Evolutionary conservation across 2,888 invertebrate species (phyloP), one percentile per base, ranked within the genome.

Genomic region (Hydraecia micacea): DNA sequence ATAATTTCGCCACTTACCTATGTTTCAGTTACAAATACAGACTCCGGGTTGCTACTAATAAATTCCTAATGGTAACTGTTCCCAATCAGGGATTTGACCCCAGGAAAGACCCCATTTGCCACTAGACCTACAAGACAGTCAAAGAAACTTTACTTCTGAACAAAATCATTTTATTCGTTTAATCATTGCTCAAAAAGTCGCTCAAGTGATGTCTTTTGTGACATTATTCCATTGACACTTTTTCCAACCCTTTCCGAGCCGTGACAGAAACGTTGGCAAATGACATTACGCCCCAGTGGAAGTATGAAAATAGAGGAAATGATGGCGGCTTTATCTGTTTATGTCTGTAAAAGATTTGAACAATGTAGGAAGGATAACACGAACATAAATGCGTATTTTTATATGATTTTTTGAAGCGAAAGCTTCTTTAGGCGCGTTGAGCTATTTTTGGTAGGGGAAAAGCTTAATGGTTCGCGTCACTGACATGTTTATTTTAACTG

Each of bases 261-360:
- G 18, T 55, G 55, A 68, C 83, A 75, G 81, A 73, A 80, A 74
- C 63, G 15, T 69, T 69, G 66, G 60, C 39, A 81, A 86, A 86
- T 82, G 60, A 63, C 65, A 78, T 86, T 86, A 86, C 65, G 49
- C 55, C 42, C 74, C 65, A 62, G 62, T 74, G 86, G 69, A 70
- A 82, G 42, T 86, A 82, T 69, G 86, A 49, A 86, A 82, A 86
- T 86, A 66, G 72, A 82, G 74, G 72, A 86, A 78, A 65, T 73
- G 72, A 77, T 28, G 77, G 28, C 18, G 49, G 70, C 9, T 81
- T 76, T 71, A 73, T 74, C 63, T 82, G 74, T 81, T 81, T 84
- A 77, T 58, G 28, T 36, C 42, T 71, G 32, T 58, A 69, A 62
- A 74, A 73, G 72, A 86, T 72, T 85, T 72, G 65, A 74, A 66